Base-by-base conservation (phyloP, 2,888 invertebrate species). In the Pedicia rivosa region DNA sequence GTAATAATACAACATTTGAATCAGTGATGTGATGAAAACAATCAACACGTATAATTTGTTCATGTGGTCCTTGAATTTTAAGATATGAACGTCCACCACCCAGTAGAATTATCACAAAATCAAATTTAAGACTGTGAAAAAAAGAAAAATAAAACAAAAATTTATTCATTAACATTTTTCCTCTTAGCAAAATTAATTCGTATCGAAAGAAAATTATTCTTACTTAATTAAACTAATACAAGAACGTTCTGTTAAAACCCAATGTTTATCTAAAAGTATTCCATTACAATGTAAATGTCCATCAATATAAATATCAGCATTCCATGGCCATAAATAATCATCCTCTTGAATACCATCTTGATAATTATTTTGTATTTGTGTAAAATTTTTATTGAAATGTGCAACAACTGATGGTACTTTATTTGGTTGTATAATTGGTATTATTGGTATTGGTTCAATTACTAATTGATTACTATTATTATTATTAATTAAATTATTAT, bases 261-360 rank as follows among this genome's bases (percentile, higher is more conserved):
- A 82, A 13, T 70, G 58, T 3, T 62, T 50, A 44, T 76, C 70
- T 29, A 86, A 53, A 38, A 86, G 59, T 24, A 75, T 66, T 5
- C 80, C 83, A 30, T 74, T 66, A 50, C 84, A 83, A 48, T 61
- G 68, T 43, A 76, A 75, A 40, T 62, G 54, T 3, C 86, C 84
- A 50, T 83, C 72, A 1, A 69, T 62, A 54, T 71, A 79, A 36
- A 87, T 62, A 47, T 77, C 74, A 1, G 74, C 80, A 48, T 74
- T 60, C 84, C 84, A 86, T 0, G 82, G 79, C 68, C 74, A 73
- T 33, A 59, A 55, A 33, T n/a, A 14, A 22, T 22, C 15, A 27
- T 22, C 10, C 24, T 38, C 16, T 12, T 10, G 15, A 20, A 13
- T n/a, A n/a, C 20, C 6, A 10, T 29, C 20, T 15, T 28, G 19